phyloP scores from a whole-genome alignment of 2,797 vertebrate genomes.

The Notamacropus eugenii region DNA sequence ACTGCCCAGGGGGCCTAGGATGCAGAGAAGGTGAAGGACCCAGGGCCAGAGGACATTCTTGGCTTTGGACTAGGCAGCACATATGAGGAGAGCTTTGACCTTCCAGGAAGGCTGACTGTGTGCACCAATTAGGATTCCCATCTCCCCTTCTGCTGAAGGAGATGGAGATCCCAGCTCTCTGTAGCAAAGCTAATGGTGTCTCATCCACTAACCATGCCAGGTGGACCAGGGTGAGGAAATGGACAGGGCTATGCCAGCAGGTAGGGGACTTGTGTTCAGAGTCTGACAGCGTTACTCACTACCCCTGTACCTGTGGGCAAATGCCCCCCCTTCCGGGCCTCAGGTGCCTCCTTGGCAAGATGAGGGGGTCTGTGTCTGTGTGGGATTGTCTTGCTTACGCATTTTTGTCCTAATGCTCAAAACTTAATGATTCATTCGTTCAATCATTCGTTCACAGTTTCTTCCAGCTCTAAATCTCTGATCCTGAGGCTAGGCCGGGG shows the following conservation, averaged over 20 bases:
- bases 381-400: neutral
- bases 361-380: neutral
- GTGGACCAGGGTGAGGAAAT: neutral
- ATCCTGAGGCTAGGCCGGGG: neutral
- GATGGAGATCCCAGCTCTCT: no score
- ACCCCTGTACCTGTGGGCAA: neutral
- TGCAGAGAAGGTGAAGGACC: no score
- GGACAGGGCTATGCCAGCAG: no score
- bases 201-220: neutral
- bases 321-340: neutral
- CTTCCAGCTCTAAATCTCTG: neutral
- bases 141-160: neutral
- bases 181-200: neutral
- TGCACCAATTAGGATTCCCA: rapidly evolving
- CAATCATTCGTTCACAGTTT: neutral
- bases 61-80: neutral
- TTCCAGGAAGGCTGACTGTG: neutral
- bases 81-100: neutral
- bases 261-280: no score
- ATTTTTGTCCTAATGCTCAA: neutral
- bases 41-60: neutral
- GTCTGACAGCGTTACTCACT: neutral
- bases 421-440: neutral
- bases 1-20: neutral
- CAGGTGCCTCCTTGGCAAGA: neutral